Evolutionary conservation across 2,113 vertebrate genomes (phyloP).

Genomic region (Apodemus speciosus): DNA sequence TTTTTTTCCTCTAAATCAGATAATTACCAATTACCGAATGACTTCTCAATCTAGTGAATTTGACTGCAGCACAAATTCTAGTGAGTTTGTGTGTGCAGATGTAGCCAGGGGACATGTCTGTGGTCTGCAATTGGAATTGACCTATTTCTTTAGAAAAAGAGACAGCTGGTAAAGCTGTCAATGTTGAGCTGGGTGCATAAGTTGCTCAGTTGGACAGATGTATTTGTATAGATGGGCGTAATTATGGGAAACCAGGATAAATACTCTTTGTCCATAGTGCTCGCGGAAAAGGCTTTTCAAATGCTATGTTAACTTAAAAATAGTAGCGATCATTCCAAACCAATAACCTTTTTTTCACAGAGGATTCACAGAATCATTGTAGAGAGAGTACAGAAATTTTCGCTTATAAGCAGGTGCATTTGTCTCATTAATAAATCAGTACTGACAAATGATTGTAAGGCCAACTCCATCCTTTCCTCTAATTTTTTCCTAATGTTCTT

Average conservation of each 20-base stretch:
- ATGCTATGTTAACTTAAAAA: constrained; percentile 47
- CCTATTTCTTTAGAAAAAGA: constrained; percentile 32
- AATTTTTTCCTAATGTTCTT: constrained; percentile 6
- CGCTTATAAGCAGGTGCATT: not conserved
- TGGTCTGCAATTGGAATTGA: not conserved
- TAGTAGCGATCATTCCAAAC: constrained; percentile 16
- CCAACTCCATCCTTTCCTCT: not conserved
- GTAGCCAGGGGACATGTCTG: not conserved
- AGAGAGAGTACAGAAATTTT: not conserved
- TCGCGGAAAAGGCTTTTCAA: not conserved
- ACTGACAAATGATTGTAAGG: not conserved
- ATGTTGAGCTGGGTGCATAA: not conserved
- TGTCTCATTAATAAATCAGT: not conserved
- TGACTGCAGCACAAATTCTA: not conserved
- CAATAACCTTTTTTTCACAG: not conserved
- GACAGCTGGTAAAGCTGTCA: not conserved
- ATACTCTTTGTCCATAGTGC: not conserved
- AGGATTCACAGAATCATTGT: not conserved
- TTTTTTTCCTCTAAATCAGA: not conserved
- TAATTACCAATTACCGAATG: not conserved
- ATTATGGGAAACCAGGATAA: not conserved
- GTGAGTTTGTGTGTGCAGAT: not conserved
- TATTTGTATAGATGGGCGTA: not conserved
- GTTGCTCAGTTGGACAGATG: not conserved
- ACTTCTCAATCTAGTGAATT: not conserved